Percentiles rank a stretch among this genome's conserved stretches.
Evolutionary conservation across 2,888 invertebrate species (phyloP).

Genomic region (Tachina fera): DNA sequence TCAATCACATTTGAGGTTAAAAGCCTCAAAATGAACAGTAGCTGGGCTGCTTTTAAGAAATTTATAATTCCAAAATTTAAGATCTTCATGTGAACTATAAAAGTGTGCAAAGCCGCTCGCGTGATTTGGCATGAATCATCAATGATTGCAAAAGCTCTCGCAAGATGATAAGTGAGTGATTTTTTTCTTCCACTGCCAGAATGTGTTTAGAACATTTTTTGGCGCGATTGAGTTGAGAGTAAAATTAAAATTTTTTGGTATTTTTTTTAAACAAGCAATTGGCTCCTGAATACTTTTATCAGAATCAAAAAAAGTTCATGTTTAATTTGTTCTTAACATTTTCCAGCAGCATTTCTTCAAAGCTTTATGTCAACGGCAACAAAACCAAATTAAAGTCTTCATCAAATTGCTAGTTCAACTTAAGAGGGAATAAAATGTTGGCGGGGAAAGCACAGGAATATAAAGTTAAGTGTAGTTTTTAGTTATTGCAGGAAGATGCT

Average conservation of each 20-base stretch:
- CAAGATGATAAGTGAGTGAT: too few species aligned
- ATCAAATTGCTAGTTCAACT: slow-evolving; percentile 2
- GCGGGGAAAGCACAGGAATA: not conserved
- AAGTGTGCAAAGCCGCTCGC: not conserved
- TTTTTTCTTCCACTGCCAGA: too few species aligned
- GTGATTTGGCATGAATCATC: too few species aligned
- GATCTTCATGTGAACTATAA: too few species aligned
- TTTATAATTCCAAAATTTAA: not conserved
- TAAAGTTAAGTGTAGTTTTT: slow-evolving; percentile 9
- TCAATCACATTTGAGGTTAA: slow-evolving; percentile 51
- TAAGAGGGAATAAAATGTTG: not conserved
- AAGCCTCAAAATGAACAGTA: slow-evolving; percentile 49
- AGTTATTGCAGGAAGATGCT: slow-evolving; percentile 20
- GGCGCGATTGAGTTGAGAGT: too few species aligned
- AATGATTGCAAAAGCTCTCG: too few species aligned
- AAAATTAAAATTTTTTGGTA: not conserved
- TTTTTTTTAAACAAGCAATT: not conserved
- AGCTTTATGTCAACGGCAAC: slow-evolving; percentile 22
- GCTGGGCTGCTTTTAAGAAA: slow-evolving; percentile 1
- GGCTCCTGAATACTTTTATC: too few species aligned
- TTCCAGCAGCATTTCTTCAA: too few species aligned
- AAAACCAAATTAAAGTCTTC: slow-evolving; percentile 3
- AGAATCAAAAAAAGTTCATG: not conserved
- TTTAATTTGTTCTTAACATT: slow-evolving; percentile 46
- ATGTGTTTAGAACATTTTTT: too few species aligned